Percentiles rank a stretch among this genome's conserved stretches.
phyloP scores from a whole-genome alignment of 2,888 invertebrate species.

The Ferrisia virgata region DNA sequence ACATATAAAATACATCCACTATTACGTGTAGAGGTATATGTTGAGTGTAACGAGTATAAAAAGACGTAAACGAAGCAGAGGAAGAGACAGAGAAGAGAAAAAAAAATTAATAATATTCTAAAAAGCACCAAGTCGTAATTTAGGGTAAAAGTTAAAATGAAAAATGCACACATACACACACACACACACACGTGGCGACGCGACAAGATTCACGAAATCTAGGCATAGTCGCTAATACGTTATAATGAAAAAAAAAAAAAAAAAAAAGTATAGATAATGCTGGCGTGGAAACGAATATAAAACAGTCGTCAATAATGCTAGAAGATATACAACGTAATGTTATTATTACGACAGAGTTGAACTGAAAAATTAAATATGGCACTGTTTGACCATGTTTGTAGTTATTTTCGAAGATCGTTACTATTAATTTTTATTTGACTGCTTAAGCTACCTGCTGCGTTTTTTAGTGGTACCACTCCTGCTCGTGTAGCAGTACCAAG shows the following conservation, averaged over 20 bases:
- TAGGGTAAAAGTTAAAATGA: not conserved
- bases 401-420: constrained; percentile 42
- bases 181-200: not conserved
- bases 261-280: not conserved
- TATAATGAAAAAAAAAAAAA: not conserved
- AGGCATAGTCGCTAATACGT: not conserved
- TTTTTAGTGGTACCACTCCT: constrained; percentile 38
- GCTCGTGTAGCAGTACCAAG: not conserved
- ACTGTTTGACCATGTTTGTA: constrained; percentile 25
- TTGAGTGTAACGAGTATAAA: too few relatives aligned
- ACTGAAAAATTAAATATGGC: constrained; percentile 33
- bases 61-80: not conserved
- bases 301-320: constrained; percentile 43
- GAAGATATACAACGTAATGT: constrained; percentile 39
- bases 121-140: constrained; percentile 16
- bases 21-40: too few relatives aligned
- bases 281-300: constrained; percentile 9
- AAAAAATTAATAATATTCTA: not conserved
- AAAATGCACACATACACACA: too few relatives aligned
- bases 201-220: not conserved
- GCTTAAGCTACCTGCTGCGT: constrained; percentile 33
- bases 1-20: not conserved
- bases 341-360: constrained; percentile 32
- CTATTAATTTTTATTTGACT: constrained; percentile 41
- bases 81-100: not conserved